Evolutionary conservation across 1,140 invertebrate species (phyloP), one percentile per base, ranked within the genome.

Genomic region (Eulimnadia texana): DNA sequence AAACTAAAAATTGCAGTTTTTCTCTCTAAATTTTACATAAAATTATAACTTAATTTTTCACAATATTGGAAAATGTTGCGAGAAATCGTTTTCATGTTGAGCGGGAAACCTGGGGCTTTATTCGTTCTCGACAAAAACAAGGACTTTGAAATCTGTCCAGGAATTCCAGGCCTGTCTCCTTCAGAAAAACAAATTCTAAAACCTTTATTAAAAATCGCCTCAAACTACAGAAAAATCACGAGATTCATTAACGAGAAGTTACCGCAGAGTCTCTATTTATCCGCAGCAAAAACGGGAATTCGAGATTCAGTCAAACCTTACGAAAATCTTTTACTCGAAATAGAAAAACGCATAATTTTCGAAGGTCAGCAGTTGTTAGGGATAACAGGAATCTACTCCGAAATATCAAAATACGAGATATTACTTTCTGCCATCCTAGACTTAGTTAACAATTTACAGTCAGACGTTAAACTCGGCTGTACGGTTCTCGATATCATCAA

Each of bases 101-200:
- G 55, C 33, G 55, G 55, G 3, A 27, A 25, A 25, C 55, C 55
- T 16, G 55, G 55, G 11, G 55, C 55, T n/a, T 20, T 57, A 28
- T 57, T 57, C 29, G 55, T 57, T 57, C 1, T 28, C 24, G 33
- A 28, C 13, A 20, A 57, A 23, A 20, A 57, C 0, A n/a, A n/a
- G 2, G 20, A 57, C 3, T 57, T 57, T 42, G 55, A 57, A 57
- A 57, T 57, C 27, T 57, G 55, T 33, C 20, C 55, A 33, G 55
- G 24, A 16, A 33, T 57, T 20, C 27, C 55, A n/a, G 55, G 55
- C n/a, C 29, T 57, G 28, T 29, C 27, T n/a, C 55, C 16, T 10
- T 57, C 55, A 19, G 55, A 57, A 20, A 57, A 33, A 57, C 27
- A 57, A 57, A 28, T 57, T 20, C 16, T 57, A 0, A 57, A 57